A percentile compares a stretch with the other conserved stretches of the same genome.
phyloP scores from a whole-genome alignment of 2,888 invertebrate genomes.

The Erebia aethiops region DNA sequence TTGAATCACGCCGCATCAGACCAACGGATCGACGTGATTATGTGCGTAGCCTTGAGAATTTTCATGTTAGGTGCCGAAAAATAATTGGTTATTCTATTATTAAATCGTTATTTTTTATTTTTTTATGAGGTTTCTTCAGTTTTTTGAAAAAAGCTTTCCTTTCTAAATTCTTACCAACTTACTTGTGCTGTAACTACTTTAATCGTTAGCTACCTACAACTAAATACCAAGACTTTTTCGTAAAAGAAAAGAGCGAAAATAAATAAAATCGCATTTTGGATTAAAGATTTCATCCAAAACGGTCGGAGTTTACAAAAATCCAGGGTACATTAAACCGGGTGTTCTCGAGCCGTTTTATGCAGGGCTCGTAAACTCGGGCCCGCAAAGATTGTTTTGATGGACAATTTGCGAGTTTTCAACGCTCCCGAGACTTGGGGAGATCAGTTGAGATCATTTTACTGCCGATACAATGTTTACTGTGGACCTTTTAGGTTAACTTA shows the following conservation, averaged over 20 bases:
- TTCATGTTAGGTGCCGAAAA: too few relatives aligned
- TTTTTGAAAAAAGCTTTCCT: too few relatives aligned
- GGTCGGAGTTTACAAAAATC: conserved; percentile 62
- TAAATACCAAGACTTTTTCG: conserved; percentile 22
- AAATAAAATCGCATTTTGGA: conserved; percentile 26
- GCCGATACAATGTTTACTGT: conserved; percentile 19
- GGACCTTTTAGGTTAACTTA: conserved; percentile 17
- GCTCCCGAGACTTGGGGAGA: conserved; percentile 46
- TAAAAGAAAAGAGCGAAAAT: conserved; percentile 16
- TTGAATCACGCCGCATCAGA: too few relatives aligned
- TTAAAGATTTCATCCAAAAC: conserved; percentile 45
- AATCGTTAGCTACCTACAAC: conserved; percentile 11
- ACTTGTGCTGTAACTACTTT: too few relatives aligned
- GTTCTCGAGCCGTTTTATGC: conserved; percentile 74
- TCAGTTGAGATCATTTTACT: conserved; percentile 23
- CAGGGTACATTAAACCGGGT: conserved; percentile 72
- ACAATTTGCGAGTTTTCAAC: conserved; percentile 72
- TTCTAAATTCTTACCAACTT: too few relatives aligned
- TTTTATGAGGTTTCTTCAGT: too few relatives aligned
- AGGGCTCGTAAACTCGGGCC: conserved; percentile 70
- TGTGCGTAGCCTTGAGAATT: too few relatives aligned
- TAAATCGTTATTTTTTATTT: too few relatives aligned
- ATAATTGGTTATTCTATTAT: too few relatives aligned
- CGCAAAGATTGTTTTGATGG: conserved; percentile 80
- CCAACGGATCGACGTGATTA: too few relatives aligned